Evolutionary conservation across 2,888 invertebrate species (phyloP).

Genomic region (Rhagonycha lutea): DNA sequence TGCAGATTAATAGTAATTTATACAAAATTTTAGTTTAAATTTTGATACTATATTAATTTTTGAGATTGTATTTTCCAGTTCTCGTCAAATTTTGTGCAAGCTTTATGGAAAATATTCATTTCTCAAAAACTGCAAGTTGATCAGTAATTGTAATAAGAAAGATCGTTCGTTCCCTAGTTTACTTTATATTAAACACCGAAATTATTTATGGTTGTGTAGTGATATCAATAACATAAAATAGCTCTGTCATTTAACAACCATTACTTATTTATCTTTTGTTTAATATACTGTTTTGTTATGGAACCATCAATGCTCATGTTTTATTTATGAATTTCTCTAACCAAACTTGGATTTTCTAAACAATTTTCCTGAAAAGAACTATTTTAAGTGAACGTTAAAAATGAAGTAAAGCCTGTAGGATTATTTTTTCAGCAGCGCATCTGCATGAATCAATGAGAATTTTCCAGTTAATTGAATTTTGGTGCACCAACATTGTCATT

Average conservation of each 20-base stretch:
- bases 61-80: too few species aligned
- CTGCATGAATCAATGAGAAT: slow-evolving; percentile 23
- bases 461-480: slow-evolving; percentile 39
- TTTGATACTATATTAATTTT: too few species aligned
- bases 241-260: neutral
- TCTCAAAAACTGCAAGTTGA: slow-evolving; percentile 33
- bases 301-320: neutral
- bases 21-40: too few species aligned
- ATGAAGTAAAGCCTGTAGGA: neutral
- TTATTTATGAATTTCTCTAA: neutral
- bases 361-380: neutral
- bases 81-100: neutral
- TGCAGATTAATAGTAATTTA: too few species aligned
- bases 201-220: neutral
- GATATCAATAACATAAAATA: neutral
- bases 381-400: neutral
- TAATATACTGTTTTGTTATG: neutral
- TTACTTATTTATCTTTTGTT: slow-evolving; percentile 2
- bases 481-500: slow-evolving; percentile 35
- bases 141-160: slow-evolving; percentile 52
- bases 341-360: neutral
- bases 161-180: slow-evolving; percentile 39
- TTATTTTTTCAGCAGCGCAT: neutral
- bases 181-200: slow-evolving; percentile 35
- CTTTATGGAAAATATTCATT: neutral